Conservation (phyloP, 2,797 vertebrate genomes). For the Eulemur coronatus region DNA sequence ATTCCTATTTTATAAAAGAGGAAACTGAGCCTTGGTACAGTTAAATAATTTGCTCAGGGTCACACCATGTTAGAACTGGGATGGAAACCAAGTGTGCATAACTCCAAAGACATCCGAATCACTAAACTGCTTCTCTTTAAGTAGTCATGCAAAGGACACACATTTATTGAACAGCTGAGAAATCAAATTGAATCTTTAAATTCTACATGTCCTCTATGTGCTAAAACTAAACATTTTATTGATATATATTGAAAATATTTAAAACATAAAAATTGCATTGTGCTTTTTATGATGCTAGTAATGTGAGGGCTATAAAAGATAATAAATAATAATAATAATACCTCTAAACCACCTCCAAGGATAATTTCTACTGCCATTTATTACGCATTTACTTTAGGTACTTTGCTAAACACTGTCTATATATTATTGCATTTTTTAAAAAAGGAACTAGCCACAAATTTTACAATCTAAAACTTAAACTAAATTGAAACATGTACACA, state of each 20-base stretch:
- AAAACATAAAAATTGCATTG: conserved; percentile 44
- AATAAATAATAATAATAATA: conserved; percentile 54
- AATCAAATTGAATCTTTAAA: background rate
- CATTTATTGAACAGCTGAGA: background rate
- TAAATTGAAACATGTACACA: background rate
- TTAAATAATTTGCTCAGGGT: background rate
- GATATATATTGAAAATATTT: conserved; percentile 34
- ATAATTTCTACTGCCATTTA: conserved; percentile 36
- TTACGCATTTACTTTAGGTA: conserved; percentile 38
- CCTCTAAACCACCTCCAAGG: background rate
- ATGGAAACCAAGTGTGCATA: background rate
- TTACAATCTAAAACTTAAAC: conserved; percentile 27
- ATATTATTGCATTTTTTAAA: conserved; percentile 16
- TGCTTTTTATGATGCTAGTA: conserved; percentile 46
- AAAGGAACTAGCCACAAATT: background rate
- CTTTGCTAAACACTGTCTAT: conserved; percentile 42
- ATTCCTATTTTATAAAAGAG: background rate
- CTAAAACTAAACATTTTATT: conserved; percentile 24
- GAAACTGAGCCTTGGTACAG: background rate
- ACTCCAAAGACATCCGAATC: background rate
- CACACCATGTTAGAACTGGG: background rate
- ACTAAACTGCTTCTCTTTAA: background rate
- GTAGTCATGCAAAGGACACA: background rate
- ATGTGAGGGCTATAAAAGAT: conserved; percentile 47
- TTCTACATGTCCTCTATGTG: background rate